Evolutionary conservation across 1,140 invertebrate genomes (phyloP).

Genomic region (Aphelinus certus): DNA sequence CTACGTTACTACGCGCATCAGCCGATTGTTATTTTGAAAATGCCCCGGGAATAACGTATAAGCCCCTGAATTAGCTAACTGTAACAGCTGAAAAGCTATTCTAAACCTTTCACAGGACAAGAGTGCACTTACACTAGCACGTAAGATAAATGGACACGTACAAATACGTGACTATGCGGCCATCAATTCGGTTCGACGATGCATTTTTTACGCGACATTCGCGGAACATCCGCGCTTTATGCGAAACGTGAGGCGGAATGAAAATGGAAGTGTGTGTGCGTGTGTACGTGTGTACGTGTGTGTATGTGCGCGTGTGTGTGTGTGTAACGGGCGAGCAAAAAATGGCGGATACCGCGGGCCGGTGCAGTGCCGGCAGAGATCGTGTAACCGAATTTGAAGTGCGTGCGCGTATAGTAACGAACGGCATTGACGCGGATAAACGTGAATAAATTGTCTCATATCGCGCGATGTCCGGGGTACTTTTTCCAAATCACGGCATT

Average conservation of each 20-base stretch:
- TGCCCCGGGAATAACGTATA: too few species aligned
- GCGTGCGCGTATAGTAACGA: slow-evolving; percentile 38
- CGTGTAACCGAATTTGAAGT: slow-evolving; percentile 39
- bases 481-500: slow-evolving; percentile 12
- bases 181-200: slow-evolving; percentile 50
- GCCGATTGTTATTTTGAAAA: too few species aligned
- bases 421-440: slow-evolving; percentile 40
- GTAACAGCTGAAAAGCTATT: background rate
- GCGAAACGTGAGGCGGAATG: slow-evolving; percentile 45
- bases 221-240: slow-evolving; percentile 19
- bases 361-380: slow-evolving; percentile 16
- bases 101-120: background rate
- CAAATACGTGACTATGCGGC: slow-evolving; percentile 39
- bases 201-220: slow-evolving; percentile 53
- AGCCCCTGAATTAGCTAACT: too few species aligned
- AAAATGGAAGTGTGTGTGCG: slow-evolving; percentile 47
- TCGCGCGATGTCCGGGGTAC: slow-evolving; percentile 19
- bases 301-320: too few species aligned
- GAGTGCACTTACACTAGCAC: background rate
- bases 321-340: slow-evolving; percentile 29
- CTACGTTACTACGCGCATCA: too few species aligned
- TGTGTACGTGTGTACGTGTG: too few species aligned
- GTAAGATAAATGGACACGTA: slow-evolving; percentile 17
- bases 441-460: slow-evolving; percentile 43
- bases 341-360: slow-evolving; percentile 40